Conservation (phyloP, 2,113 vertebrate species). For the Xiphias gladius region DNA sequence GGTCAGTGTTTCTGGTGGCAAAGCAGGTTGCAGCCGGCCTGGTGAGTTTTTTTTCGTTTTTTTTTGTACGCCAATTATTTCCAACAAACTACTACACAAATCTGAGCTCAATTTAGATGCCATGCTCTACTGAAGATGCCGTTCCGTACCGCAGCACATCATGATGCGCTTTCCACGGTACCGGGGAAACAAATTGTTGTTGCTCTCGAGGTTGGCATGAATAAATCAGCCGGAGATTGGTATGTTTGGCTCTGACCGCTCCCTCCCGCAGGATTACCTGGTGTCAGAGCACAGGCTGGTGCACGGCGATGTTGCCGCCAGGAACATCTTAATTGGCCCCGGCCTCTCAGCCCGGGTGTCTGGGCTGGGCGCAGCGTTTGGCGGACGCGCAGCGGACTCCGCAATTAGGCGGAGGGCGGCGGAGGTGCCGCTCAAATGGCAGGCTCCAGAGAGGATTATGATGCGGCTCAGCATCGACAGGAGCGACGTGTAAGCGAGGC, state of each 20-base stretch:
- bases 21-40: conserved; percentile 81
- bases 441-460: conserved; percentile 80
- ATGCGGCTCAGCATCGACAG: conserved; percentile 74
- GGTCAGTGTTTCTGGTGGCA: conserved; percentile 76
- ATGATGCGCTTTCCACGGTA: background rate
- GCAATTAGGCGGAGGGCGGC: conserved; percentile 52
- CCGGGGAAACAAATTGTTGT: background rate
- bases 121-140: background rate
- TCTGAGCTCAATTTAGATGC: background rate
- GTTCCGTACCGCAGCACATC: background rate
- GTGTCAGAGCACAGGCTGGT: conserved; percentile 78
- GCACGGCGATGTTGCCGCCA: conserved; percentile 80
- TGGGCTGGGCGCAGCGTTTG: conserved; percentile 78
- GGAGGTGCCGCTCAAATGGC: conserved; percentile 82
- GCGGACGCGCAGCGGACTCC: conserved; percentile 56
- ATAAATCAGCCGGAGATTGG: conserved; percentile 3
- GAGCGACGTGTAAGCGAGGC: conserved; percentile 80
- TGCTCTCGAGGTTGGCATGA: conserved; percentile 11
- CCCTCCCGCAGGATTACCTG: conserved; percentile 80
- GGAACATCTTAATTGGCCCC: conserved; percentile 78
- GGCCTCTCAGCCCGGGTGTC: conserved; percentile 76
- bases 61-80: background rate
- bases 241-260: conserved; percentile 15
- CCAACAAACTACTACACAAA: too few species aligned
- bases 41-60: too few species aligned